Evolutionary conservation across 1,140 invertebrate species (phyloP), one percentile per base, ranked within the genome.

Genomic region (Drosophila prosaltans): DNA sequence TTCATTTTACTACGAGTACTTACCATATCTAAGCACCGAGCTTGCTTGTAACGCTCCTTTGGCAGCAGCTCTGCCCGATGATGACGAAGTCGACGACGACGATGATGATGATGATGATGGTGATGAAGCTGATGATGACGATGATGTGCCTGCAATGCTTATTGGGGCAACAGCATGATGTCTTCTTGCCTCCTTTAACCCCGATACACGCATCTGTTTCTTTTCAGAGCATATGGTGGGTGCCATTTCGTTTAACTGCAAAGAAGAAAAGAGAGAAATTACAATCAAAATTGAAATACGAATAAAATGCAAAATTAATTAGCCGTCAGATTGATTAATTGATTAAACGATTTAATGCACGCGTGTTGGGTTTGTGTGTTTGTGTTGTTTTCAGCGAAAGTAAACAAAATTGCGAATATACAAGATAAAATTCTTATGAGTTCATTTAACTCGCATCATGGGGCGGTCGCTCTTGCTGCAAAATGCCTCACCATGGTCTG

Each of bases 181-280:
- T 54, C 84, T 80, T 57, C 74, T 32, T 24, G 57, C 36, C 48
- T 75, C 65, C 61, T 76, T 75, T 40, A 78, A 30, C 45, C 45
- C 41, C 32, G 76, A 54, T 2, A 73, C 65, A 16, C 72, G 70
- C 62, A 88, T 54, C 74, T 78, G 75, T 55, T 89, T 89, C 26
- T 88, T 89, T 48, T 89, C 77, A 11, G 78, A 89, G 40, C 84
- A 88, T 72, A 88, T 79, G 64, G 84, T 88, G 60, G 84, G 84
- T 55, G 84, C 71, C 84, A 88, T 88, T 69, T 30, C 39, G 57
- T 9, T 36, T 65, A 70, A 51, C 74, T 80, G 74, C 58, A 80
- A 36, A 4, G 9, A 9, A 51, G n/a, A 10, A 16, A 16, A 16
- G 24, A 9, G 40, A 40, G 43, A n/a, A 36, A 69, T 48, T 81